Percentiles rank a stretch among this genome's conserved stretches.
Evolutionary conservation across 2,797 vertebrate genomes (phyloP).

Genomic region (Lagocephalus sceleratus): DNA sequence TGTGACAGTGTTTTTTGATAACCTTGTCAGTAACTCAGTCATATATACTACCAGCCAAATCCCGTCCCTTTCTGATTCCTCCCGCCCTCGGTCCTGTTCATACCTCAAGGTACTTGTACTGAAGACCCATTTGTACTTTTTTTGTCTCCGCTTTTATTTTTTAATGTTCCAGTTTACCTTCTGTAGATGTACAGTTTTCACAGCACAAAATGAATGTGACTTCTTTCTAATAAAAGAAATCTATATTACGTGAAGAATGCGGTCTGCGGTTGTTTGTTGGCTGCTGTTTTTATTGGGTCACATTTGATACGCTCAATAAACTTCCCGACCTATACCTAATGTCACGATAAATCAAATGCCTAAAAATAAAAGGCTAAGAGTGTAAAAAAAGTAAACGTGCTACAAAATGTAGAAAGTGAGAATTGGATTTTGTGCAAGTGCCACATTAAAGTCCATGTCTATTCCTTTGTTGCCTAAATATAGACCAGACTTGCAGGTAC

Average conservation of each 20-base stretch:
- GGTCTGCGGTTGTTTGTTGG: conserved; percentile 16
- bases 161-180: conserved; percentile 69
- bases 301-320: neutral
- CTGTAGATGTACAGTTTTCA: conserved; percentile 88
- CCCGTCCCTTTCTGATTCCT: conserved; percentile 21
- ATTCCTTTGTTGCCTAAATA: conserved; percentile 56
- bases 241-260: conserved; percentile 55
- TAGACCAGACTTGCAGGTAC: conserved; percentile 59
- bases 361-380: conserved; percentile 23
- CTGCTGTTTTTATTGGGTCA: neutral
- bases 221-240: conserved; percentile 88
- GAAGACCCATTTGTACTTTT: conserved; percentile 69
- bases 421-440: conserved; percentile 32
- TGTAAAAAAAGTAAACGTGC: conserved; percentile 6
- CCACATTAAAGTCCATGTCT: conserved; percentile 49
- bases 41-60: conserved; percentile 63
- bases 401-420: conserved; percentile 9
- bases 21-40: conserved; percentile 58
- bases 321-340: conserved; percentile 5
- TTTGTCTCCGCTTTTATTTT: conserved; percentile 63
- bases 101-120: conserved; percentile 56
- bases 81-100: conserved; percentile 43
- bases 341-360: conserved; percentile 9
- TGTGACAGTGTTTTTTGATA: conserved; percentile 71
- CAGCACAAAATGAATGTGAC: conserved; percentile 91